Conservation (phyloP, 2,113 vertebrate genomes). For the Felis catus region DNA sequence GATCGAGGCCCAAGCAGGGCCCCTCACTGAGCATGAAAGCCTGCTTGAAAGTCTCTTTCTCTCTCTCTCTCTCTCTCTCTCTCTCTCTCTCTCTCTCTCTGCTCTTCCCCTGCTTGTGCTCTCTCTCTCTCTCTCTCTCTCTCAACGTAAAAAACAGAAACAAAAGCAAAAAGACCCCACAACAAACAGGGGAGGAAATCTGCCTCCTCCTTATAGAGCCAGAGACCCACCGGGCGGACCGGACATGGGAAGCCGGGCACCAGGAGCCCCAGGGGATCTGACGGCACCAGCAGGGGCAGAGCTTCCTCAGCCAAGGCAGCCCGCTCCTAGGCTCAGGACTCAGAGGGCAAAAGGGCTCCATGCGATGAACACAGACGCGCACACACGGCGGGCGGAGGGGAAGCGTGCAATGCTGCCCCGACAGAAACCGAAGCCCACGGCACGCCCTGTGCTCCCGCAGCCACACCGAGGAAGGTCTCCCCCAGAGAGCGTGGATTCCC, state of each 20-base stretch:
- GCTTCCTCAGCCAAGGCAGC: too few relatives aligned
- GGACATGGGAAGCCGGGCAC: accelerated
- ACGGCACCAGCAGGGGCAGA: not conserved
- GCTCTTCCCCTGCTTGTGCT: too few relatives aligned
- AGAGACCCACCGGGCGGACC: accelerated
- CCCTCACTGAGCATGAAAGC: too few relatives aligned
- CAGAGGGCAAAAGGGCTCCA: not conserved
- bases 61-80: too few relatives aligned
- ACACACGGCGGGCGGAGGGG: not conserved
- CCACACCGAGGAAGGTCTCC: not conserved
- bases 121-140: too few relatives aligned
- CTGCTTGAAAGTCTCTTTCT: too few relatives aligned
- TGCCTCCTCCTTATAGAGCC: not conserved
- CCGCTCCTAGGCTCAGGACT: too few relatives aligned
- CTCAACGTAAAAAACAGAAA: too few relatives aligned
- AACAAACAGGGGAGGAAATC: not conserved
- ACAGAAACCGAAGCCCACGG: accelerated
- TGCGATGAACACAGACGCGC: accelerated
- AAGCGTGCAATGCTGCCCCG: too few relatives aligned
- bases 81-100: too few relatives aligned
- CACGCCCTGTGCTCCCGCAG: accelerated
- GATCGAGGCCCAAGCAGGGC: too few relatives aligned
- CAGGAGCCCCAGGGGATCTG: not conserved
- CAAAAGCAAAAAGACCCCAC: not conserved
- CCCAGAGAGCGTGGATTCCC: accelerated